Conservation (phyloP, 2,888 invertebrate species). For the Ptychoptera contaminata region DNA sequence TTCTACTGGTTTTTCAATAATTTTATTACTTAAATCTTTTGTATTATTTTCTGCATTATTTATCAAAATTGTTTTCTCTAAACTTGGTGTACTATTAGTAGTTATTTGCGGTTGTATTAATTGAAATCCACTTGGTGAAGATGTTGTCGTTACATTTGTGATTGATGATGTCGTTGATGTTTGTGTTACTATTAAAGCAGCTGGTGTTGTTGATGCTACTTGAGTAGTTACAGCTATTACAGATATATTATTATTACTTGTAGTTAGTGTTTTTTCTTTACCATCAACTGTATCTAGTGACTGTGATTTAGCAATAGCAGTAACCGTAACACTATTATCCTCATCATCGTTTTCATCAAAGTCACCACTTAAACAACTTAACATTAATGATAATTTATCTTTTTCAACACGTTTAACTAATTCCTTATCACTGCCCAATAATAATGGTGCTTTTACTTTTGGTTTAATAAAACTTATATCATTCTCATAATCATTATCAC, state of each 20-base stretch:
- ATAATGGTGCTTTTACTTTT: constrained; percentile 17
- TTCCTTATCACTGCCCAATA: constrained; percentile 14
- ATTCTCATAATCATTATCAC: background rate
- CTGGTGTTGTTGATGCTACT: background rate
- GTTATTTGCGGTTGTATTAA: no score
- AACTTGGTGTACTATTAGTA: no score
- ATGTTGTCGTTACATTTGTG: background rate
- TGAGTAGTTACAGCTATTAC: background rate
- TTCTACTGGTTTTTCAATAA: background rate
- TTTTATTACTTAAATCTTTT: no score
- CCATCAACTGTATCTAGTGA: background rate
- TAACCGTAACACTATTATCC: constrained; percentile 5
- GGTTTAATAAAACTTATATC: constrained; percentile 23
- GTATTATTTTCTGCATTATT: background rate
- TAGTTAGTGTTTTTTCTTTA: background rate
- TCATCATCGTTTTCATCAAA: constrained; percentile 18
- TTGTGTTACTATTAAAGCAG: background rate
- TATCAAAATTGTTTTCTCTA: no score
- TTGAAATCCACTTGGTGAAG: no score
- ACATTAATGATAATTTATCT: constrained; percentile 26
- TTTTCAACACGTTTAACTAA: constrained; percentile 23
- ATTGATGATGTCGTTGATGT: background rate
- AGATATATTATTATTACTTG: background rate
- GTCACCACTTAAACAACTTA: constrained; percentile 26
- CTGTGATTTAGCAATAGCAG: background rate